A percentile compares a stretch with the other conserved stretches of the same genome.
These are phyloP conservation scores for Rhincodon typus DNA, from an alignment of 2,797 vertebrate genomes.

Conservation along the genomic window DNA sequence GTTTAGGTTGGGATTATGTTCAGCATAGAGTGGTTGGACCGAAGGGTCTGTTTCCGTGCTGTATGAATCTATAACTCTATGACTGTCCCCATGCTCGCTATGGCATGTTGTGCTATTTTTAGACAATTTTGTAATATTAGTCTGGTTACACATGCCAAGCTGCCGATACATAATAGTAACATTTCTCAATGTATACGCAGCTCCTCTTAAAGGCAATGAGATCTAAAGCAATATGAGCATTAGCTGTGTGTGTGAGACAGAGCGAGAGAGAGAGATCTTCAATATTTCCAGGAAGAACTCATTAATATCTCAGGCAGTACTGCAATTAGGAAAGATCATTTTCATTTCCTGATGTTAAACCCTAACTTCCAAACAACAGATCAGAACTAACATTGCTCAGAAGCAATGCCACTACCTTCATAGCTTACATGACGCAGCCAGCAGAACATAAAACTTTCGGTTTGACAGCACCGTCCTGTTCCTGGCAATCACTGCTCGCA, in stretches of 20 bases:
- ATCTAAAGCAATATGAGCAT: not conserved
- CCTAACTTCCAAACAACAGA: not conserved
- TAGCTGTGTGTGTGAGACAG: not conserved
- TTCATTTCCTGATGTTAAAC: not conserved
- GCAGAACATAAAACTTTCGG: not conserved
- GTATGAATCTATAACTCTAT: too few relatives aligned
- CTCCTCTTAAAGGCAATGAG: not conserved
- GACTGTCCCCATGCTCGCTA: too few relatives aligned
- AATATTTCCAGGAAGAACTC: not conserved
- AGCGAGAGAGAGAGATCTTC: too few relatives aligned
- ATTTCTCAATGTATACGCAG: not conserved
- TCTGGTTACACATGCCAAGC: not conserved
- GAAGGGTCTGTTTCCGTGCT: too few relatives aligned
- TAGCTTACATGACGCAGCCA: not conserved
- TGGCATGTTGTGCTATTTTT: not conserved
- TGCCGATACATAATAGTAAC: not conserved
- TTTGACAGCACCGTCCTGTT: not conserved
- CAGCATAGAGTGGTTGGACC: too few relatives aligned
- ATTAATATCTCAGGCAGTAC: not conserved
- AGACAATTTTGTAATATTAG: not conserved
- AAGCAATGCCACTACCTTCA: not conserved
- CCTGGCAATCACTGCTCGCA: not conserved
- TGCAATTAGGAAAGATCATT: not conserved
- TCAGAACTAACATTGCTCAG: not conserved
- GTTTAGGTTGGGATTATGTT: too few relatives aligned